Evolutionary conservation across 2,888 invertebrate genomes (phyloP), one percentile per base, ranked within the genome.

Genomic region (Neoitamus cyanurus): DNA sequence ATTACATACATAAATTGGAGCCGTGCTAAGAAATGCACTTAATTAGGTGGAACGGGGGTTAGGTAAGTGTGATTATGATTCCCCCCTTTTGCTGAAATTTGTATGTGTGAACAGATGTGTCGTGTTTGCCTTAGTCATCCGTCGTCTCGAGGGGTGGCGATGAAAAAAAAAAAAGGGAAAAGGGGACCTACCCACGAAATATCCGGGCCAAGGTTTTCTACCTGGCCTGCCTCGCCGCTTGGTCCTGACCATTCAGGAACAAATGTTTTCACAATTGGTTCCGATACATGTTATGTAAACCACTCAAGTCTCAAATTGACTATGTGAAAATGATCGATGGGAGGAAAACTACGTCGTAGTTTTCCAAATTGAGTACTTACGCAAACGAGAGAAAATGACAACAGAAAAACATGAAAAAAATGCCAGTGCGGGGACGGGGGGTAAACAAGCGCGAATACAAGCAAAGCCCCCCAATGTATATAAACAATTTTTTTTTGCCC

Each of bases 1-100:
- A 78, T 78, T 78, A 78, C 58, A 48, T 78, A 78, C 58, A 48
- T 78, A 78, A 78, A 78, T 58, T 46, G 31, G 77, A 78, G 28
- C 34, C 48, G 34, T 25, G 20, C 20, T 36, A 75, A 34, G 37
- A 75, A 42, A 48, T 30, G 31, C 15, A 48, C 11, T 46, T 78
- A 48, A 78, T 78, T 58, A 78, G 31, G 58, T 48, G 78, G 31
- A 78, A 78, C 78, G 15, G 30, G 31, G 58, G 46, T 48, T 46
- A 78, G 78, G 78, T 78, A 78, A 30, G 78, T 78, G 78, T 11
- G 25, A 37, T 30, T 70, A 31, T 70, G 31, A 7, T 25, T 36
- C 34, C 70, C 13, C 34, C 15, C 34, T 20, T 6, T 36, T 6
- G 13, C 15, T 48, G 9, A 31, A 78, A 31, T 58, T 58, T 13